Evolutionary conservation across 1,140 invertebrate species (phyloP), one percentile per base, ranked within the genome.

Genomic region (Akabosia matsudoensis): DNA sequence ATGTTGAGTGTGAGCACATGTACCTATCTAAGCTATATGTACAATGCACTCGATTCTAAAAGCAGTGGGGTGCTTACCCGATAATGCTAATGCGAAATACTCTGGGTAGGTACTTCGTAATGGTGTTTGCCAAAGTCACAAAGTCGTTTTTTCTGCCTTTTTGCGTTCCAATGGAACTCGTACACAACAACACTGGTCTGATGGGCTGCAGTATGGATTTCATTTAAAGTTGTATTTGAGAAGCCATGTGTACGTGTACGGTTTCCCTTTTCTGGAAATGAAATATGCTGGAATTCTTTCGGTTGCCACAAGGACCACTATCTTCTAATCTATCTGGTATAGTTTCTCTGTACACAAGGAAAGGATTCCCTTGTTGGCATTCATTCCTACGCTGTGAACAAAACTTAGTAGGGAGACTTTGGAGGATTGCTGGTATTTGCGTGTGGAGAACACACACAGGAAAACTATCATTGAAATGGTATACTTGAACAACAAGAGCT

Each of bases 321-420:
- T n/a, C 18, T 45, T 45, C 37, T 45, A 18, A 45, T 45, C 37
- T 45, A 7, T 45, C 37, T 45, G 37, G 37, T 7, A 45, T 18
- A n/a, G n/a, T n/a, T n/a, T 51, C n/a, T 51, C 54, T 16, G 54
- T 61, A 10, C 61, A 4, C 61, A 16, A 22, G 54, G 10, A 61
- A n/a, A 67, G 26, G 61, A 30, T 30, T 67, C 61, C 61, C 61
- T 67, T 67, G 61, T 67, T 67, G 61, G 61, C 28, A 31, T 67
- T 67, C 61, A 67, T 67, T 67, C 28, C 22, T n/a, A n/a, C n/a
- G n/a, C n/a, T n/a, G n/a, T n/a, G n/a, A n/a, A n/a, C n/a, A n/a
- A n/a, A n/a, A n/a, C n/a, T n/a, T n/a, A n/a, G n/a, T n/a, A n/a
- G n/a, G n/a, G n/a, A n/a, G n/a, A n/a, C n/a, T n/a, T n/a, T n/a